phyloP scores from a whole-genome alignment of 2,113 vertebrate species.

The Scolopax mira region DNA sequence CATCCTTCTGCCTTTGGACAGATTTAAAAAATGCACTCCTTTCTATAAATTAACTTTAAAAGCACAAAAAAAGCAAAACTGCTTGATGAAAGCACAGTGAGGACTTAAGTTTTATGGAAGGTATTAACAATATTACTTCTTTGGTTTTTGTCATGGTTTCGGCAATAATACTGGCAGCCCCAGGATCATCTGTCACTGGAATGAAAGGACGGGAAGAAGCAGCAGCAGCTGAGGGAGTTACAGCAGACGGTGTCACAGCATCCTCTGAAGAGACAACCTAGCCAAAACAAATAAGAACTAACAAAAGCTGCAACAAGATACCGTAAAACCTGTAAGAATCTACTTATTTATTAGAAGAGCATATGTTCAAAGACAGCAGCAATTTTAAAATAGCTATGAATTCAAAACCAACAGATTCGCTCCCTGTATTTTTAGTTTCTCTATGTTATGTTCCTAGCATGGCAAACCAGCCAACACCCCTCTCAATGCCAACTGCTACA shows the following conservation, averaged over 20 bases:
- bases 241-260: conserved; percentile 89
- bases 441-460: background rate
- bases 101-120: background rate
- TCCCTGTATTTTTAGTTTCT: background rate
- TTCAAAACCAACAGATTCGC: background rate
- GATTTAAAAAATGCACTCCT: background rate
- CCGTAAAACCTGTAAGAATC: background rate
- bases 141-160: conserved; percentile 99
- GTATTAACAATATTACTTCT: conserved; percentile 74
- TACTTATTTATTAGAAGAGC: background rate
- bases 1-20: background rate
- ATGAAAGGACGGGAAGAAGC: conserved; percentile 95
- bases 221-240: conserved; percentile 89
- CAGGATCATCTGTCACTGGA: conserved; percentile 96
- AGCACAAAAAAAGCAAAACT: background rate
- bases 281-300: background rate
- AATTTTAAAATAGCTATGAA: background rate
- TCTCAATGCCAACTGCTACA: background rate
- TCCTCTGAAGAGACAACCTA: conserved; percentile 90
- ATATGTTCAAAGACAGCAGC: background rate
- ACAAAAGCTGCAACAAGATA: background rate
- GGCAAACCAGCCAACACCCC: background rate
- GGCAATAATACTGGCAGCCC: conserved; percentile 97
- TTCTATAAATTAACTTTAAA: background rate
- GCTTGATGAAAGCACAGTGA: background rate